phyloP scores from a whole-genome alignment of 2,888 invertebrate species.

The Dynastes tityus region DNA sequence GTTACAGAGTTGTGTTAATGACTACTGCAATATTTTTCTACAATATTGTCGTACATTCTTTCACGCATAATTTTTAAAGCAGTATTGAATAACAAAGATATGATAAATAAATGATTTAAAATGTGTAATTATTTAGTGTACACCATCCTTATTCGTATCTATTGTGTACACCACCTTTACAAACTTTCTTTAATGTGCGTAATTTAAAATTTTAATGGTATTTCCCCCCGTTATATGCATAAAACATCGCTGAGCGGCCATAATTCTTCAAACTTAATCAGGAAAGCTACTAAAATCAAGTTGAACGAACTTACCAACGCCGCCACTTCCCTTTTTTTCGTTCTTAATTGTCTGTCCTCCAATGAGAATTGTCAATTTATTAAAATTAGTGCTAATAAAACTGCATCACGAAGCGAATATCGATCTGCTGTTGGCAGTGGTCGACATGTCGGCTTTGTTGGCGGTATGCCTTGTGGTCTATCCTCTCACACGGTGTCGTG shows the following conservation, averaged over 20 bases:
- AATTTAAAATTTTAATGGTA: neutral
- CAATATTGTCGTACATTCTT: no score
- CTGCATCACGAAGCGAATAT: slow-evolving; percentile 44
- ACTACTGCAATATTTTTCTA: no score
- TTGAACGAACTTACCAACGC: slow-evolving; percentile 17
- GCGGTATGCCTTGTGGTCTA: slow-evolving; percentile 33
- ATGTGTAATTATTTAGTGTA: neutral
- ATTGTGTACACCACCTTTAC: neutral
- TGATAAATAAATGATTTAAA: neutral
- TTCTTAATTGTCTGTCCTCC: slow-evolving; percentile 39
- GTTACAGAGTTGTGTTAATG: no score
- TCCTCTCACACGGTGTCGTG: slow-evolving; percentile 25
- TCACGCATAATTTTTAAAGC: no score
- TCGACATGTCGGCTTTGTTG: slow-evolving; percentile 26
- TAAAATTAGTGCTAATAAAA: slow-evolving; percentile 43
- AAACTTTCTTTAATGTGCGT: no score
- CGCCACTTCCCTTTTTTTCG: no score
- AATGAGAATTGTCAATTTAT: slow-evolving; percentile 46
- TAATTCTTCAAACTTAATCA: slow-evolving; percentile 34
- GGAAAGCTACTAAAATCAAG: slow-evolving; percentile 29
- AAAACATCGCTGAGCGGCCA: neutral
- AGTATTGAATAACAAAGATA: no score
- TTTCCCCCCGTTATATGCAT: neutral
- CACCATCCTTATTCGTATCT: neutral
- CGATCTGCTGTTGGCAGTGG: slow-evolving; percentile 31